phyloP scores from a whole-genome alignment of 1,140 invertebrate species.

The Cataglyphis hispanica region DNA sequence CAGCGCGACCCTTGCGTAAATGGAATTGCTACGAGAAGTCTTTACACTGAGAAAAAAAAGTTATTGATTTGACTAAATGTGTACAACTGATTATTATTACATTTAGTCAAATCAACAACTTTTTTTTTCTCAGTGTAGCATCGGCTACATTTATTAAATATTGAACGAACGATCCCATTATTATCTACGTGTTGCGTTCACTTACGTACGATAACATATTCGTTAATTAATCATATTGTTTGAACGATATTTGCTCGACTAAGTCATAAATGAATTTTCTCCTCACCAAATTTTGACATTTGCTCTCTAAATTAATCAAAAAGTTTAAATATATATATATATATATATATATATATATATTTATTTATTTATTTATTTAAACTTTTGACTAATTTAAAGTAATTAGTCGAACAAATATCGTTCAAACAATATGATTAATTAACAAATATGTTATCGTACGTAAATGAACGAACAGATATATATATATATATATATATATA shows the following conservation, averaged over 20 bases:
- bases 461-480: neutral
- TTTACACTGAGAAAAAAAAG: no score
- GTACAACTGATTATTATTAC: no score
- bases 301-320: neutral
- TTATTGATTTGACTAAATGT: no score
- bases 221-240: neutral
- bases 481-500: neutral
- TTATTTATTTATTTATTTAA: no score
- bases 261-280: neutral
- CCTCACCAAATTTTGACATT: neutral
- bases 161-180: neutral
- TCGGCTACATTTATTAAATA: conserved; percentile 25
- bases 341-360: no score
- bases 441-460: neutral
- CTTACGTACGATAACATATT: neutral
- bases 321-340: no score
- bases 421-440: neutral
- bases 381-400: no score
- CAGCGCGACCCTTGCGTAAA: conserved; percentile 63
- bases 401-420: neutral
- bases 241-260: neutral
- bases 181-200: neutral
- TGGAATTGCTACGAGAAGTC: conserved; percentile 59
- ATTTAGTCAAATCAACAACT: no score
- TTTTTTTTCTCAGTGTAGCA: no score